Evolutionary conservation across 2,797 vertebrate species (phyloP), one percentile per base, ranked within the genome.

Genomic region (Anableps anableps): DNA sequence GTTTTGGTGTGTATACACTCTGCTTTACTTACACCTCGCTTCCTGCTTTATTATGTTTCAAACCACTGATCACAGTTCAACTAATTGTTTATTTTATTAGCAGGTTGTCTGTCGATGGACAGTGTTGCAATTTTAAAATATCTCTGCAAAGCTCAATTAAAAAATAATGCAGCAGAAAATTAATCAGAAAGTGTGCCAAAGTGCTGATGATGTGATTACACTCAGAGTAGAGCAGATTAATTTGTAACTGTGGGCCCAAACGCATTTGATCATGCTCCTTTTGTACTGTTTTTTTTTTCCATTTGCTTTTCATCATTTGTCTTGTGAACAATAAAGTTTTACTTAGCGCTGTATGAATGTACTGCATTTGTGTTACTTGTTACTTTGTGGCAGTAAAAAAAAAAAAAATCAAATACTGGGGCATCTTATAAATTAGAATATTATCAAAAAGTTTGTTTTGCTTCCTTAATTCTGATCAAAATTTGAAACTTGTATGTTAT

Each of bases 311-410:
- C 68, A 86, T 88, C n/a, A 55, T 78, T 78, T 87, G 87, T 86
- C 83, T 86, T 83, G 88, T 92, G 86, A 91, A 91, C 85, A 95
- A 94, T 94, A 94, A 94, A 94, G 38, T 21, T 75, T 89, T 91
- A 83, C 64, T 83, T 16, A 45, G 77, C 87, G 82, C 72, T 83
- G 75, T 78, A 82, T 55, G 64, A 31, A 55, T 80, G 80, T 83
- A 75, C 26, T 26, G 53, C 82, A 81, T 50, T 80, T 82, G 88
- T 14, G 70, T 45, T 23, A 51, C 5, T 3, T 3, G 4, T 55
- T 11, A 9, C 4, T n/a, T 75, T 64, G 55, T 7, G 0, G 72
- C 23, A 29, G 36, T 71, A 16, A 68, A 43, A 5, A 5, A 64
- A 7, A 31, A 6, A 50, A 13, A 58, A 38, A 34, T 26, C 23